A percentile compares a stretch with the other conserved stretches of the same genome.
phyloP scores from a whole-genome alignment of 2,113 vertebrate species.

The Onychostoma macrolepis region DNA sequence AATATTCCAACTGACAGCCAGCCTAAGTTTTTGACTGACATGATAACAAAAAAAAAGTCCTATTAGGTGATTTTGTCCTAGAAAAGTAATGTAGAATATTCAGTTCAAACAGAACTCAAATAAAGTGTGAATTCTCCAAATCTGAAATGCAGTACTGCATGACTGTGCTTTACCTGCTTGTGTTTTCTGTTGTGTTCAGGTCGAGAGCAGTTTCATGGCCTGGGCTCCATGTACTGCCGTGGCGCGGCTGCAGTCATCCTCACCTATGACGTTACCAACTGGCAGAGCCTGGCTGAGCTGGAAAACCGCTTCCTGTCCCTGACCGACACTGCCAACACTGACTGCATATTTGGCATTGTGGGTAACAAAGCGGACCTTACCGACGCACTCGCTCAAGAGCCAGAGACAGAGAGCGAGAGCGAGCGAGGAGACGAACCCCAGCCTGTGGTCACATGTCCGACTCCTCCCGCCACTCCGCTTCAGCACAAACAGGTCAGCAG shows the following conservation, averaged over 20 bases:
- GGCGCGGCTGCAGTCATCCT: slow-evolving; percentile 90
- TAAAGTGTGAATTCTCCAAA: not conserved
- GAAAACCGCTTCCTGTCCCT: slow-evolving; percentile 93
- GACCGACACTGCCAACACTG: slow-evolving; percentile 87
- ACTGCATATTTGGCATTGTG: slow-evolving; percentile 93
- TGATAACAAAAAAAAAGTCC: too few relatives aligned
- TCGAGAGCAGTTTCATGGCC: slow-evolving; percentile 94
- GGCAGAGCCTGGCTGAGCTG: slow-evolving; percentile 89
- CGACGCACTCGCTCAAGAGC: slow-evolving; percentile 63
- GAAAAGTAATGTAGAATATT: not conserved
- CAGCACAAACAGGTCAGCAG: slow-evolving; percentile 78
- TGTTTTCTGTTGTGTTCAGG: slow-evolving; percentile 72
- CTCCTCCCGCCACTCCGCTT: slow-evolving; percentile 61
- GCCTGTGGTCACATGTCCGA: slow-evolving; percentile 53
- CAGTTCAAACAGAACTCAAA: not conserved
- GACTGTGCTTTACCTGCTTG: not conserved
- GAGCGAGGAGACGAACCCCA: slow-evolving; percentile 49
- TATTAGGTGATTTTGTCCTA: too few relatives aligned
- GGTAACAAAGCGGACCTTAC: slow-evolving; percentile 95
- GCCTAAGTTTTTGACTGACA: too few relatives aligned
- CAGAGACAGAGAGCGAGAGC: slow-evolving; percentile 31
- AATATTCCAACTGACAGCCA: too few relatives aligned
- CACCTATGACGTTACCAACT: slow-evolving; percentile 89
- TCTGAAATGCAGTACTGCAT: not conserved
- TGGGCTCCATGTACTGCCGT: slow-evolving; percentile 97